These are phyloP conservation scores for Pemphigus obesinymphae DNA, from an alignment of 1,140 invertebrate species.

Conservation along the genomic window DNA sequence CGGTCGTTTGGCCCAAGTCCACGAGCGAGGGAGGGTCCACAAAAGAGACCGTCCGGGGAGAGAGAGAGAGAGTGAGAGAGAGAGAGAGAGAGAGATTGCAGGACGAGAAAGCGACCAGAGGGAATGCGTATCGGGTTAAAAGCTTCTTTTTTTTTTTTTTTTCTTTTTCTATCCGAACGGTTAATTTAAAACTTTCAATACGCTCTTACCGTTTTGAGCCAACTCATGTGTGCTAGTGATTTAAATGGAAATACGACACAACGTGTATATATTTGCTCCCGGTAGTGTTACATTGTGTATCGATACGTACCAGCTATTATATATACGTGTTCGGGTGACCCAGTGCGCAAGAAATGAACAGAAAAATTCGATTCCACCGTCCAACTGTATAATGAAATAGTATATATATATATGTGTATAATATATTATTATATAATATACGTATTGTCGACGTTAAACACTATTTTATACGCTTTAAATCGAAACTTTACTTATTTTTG, in stretches of 20 bases:
- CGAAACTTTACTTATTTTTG: no score
- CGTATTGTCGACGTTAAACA: no score
- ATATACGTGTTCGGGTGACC: neutral
- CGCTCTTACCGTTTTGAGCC: neutral
- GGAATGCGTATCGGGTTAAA: constrained; percentile 39
- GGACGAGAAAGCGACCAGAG: no score
- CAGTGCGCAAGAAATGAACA: neutral
- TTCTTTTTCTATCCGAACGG: neutral
- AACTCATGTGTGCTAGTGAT: neutral
- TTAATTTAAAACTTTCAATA: constrained; percentile 42
- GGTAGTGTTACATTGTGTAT: neutral
- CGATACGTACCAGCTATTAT: neutral
- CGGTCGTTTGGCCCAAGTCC: constrained; percentile 34
- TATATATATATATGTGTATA: no score
- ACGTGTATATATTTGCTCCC: neutral
- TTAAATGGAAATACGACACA: constrained; percentile 30
- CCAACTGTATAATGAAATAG: no score
- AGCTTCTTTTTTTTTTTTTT: neutral
- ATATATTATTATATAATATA: no score
- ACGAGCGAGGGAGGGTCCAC: neutral
- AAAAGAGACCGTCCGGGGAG: neutral
- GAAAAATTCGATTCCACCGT: constrained; percentile 4
- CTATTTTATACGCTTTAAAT: no score
- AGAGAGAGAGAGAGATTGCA: constrained; percentile 49
- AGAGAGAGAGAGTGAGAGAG: constrained; percentile 38